Evolutionary conservation across 2,888 invertebrate genomes (phyloP).

Genomic region (Drosophila limbata): DNA sequence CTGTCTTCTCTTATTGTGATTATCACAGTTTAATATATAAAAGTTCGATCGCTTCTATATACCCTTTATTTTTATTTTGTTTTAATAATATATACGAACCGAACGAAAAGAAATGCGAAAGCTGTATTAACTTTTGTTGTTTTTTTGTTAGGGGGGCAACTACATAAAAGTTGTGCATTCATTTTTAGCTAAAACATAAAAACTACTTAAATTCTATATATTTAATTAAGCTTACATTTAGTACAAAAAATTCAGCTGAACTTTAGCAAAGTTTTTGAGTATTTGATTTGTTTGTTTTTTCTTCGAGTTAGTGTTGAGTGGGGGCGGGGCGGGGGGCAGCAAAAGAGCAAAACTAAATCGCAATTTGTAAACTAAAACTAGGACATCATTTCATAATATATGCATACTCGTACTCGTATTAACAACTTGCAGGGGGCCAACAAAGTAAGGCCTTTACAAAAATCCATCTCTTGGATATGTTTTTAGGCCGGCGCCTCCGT

Average conservation of each 20-base stretch:
- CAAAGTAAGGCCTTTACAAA: slow-evolving; percentile 13
- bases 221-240: slow-evolving; percentile 71
- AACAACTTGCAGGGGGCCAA: slow-evolving; percentile 51
- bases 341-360: slow-evolving; percentile 41
- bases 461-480: background rate
- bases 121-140: slow-evolving; percentile 24
- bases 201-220: slow-evolving; percentile 69
- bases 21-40: slow-evolving; percentile 83
- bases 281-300: slow-evolving; percentile 52
- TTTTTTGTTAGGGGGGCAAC: slow-evolving; percentile 30
- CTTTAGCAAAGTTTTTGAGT: slow-evolving; percentile 67
- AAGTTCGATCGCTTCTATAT: slow-evolving; percentile 65
- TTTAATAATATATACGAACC: slow-evolving; percentile 29
- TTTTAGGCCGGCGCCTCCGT: slow-evolving; percentile 88
- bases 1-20: slow-evolving; percentile 68
- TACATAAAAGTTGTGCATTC: slow-evolving; percentile 49
- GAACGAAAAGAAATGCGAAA: slow-evolving; percentile 47
- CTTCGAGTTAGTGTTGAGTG: slow-evolving; percentile 41
- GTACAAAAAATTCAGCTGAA: slow-evolving; percentile 72
- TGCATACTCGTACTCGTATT: slow-evolving; percentile 48
- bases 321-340: slow-evolving; percentile 25
- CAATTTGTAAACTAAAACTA: slow-evolving; percentile 68
- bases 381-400: slow-evolving; percentile 57
- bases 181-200: slow-evolving; percentile 72
- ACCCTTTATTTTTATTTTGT: slow-evolving; percentile 44